Conservation (phyloP, 2,113 vertebrate genomes). For the Myxocyprinus asiaticus region DNA sequence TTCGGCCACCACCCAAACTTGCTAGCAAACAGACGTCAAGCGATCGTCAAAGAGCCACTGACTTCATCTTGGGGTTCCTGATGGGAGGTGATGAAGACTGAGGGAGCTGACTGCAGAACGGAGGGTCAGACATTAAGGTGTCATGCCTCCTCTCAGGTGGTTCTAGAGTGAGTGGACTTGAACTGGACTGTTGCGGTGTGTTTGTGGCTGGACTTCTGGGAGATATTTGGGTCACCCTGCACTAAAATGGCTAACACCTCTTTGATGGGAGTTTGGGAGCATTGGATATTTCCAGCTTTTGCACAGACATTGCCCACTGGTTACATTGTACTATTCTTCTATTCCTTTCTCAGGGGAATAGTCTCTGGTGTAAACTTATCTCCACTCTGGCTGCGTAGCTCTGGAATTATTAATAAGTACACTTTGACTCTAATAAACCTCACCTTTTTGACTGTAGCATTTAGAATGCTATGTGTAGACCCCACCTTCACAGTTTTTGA, state of each 20-base stretch:
- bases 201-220: too few species aligned
- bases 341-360: constrained; percentile 4
- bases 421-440: constrained; percentile 10
- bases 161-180: background rate
- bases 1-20: constrained; percentile 91
- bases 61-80: constrained; percentile 89
- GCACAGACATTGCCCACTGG: constrained; percentile 6
- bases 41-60: constrained; percentile 87
- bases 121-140: background rate
- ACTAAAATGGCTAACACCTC: background rate
- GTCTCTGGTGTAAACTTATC: background rate
- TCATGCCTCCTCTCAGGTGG: background rate
- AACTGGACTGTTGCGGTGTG: background rate
- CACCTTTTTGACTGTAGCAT: constrained; percentile 6
- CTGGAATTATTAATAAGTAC: constrained; percentile 8
- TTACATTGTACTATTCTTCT: background rate
- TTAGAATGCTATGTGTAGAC: background rate
- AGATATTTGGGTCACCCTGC: background rate
- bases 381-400: background rate
- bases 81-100: constrained; percentile 85
- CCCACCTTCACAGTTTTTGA: background rate
- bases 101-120: background rate
- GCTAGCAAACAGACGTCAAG: constrained; percentile 78
- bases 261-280: background rate
- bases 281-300: background rate